phyloP scores from a whole-genome alignment of 1,140 invertebrate species.

The Oscheius sp. region DNA sequence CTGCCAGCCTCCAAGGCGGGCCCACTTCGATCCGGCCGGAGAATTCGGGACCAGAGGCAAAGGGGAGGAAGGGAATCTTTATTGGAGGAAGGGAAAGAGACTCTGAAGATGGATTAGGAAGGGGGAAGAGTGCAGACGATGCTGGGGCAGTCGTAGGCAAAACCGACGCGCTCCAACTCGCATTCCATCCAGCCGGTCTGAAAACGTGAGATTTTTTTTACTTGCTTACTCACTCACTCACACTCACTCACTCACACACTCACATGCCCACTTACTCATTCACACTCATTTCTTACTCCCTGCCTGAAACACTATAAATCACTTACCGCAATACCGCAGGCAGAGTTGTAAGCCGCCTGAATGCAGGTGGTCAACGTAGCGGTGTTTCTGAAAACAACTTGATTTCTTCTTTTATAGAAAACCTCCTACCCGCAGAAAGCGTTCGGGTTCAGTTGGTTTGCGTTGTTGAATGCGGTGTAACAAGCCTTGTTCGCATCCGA shows the following conservation, averaged over 20 bases:
- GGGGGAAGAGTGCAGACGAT: slow-evolving; percentile 6
- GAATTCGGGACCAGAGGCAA: no score
- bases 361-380: slow-evolving; percentile 12
- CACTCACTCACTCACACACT: no score
- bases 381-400: slow-evolving; percentile 1
- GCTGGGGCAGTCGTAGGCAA: slow-evolving; percentile 30
- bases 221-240: no score
- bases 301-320: no score
- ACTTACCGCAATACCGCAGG: not conserved
- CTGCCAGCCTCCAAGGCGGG: no score
- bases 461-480: slow-evolving; percentile 16
- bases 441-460: slow-evolving; percentile 11
- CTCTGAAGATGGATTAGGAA: not conserved
- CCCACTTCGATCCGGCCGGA: no score
- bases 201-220: not conserved
- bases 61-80: no score
- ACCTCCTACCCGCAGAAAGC: slow-evolving; percentile 20
- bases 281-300: no score
- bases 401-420: not conserved
- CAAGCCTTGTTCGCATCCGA: slow-evolving; percentile 16
- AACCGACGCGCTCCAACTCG: slow-evolving; percentile 28
- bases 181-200: slow-evolving; percentile 28
- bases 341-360: not conserved
- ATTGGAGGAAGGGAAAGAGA: no score
- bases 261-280: no score